These are phyloP conservation scores for Myathropa florea DNA, from an alignment of 2,888 invertebrate species.

Conservation along the genomic window DNA sequence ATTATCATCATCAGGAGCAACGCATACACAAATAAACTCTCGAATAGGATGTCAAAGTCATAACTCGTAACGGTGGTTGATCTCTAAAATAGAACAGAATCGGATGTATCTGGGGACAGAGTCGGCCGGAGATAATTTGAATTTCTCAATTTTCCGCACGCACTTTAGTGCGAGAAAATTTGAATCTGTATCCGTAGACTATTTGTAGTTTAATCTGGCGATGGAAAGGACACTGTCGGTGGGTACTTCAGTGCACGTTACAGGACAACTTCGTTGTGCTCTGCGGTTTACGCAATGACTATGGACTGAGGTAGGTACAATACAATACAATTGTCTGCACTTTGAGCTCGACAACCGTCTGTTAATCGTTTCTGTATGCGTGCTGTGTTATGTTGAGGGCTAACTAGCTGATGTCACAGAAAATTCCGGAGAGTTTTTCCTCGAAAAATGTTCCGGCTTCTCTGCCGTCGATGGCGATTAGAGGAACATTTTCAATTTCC, in stretches of 20 bases:
- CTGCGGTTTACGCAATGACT: slow-evolving; percentile 19
- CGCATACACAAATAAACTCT: slow-evolving; percentile 22
- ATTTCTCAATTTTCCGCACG: slow-evolving; percentile 60
- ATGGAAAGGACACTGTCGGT: slow-evolving; percentile 10
- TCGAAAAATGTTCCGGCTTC: slow-evolving; percentile 25
- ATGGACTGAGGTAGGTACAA: slow-evolving; percentile 2
- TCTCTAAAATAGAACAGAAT: slow-evolving; percentile 58
- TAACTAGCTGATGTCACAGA: slow-evolving; percentile 37
- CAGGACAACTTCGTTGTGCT: not conserved
- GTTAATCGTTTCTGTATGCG: slow-evolving; percentile 27
- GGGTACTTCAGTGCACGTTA: not conserved
- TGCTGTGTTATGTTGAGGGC: not conserved
- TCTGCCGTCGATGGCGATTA: slow-evolving; percentile 4
- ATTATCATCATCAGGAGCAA: slow-evolving; percentile 43
- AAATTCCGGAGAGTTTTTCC: slow-evolving; percentile 53
- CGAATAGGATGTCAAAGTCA: slow-evolving; percentile 63
- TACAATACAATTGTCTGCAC: slow-evolving; percentile 40
- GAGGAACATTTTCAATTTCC: slow-evolving; percentile 52
- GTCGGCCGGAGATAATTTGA: slow-evolving; percentile 50
- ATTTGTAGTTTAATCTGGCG: not conserved
- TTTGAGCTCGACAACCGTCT: slow-evolving; percentile 22
- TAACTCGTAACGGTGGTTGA: slow-evolving; percentile 66
- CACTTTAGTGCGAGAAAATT: slow-evolving; percentile 38
- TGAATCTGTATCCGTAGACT: slow-evolving; percentile 17
- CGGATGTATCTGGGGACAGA: slow-evolving; percentile 3